Base-by-base conservation (phyloP, 2,113 vertebrate species). In the Triplophysa siluroides region DNA sequence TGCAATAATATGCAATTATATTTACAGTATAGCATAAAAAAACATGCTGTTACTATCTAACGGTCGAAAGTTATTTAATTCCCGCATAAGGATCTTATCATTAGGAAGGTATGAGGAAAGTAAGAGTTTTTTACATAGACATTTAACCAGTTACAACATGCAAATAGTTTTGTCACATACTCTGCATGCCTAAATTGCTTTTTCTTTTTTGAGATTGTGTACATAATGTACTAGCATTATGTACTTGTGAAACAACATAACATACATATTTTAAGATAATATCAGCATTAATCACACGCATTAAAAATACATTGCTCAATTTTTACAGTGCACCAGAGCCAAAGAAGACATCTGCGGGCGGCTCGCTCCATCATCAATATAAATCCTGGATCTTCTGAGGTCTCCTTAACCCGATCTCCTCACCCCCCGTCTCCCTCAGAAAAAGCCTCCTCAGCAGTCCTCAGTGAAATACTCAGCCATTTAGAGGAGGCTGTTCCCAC, bases 311-410 rank as follows among this genome's bases (percentile, higher is more conserved):
- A n/a, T 23, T 12, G 43, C 26, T 73, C 11, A 9, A 23, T 76
- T 1, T 64, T 75, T 77, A 6, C 89, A 99, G 97, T 98, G 88
- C 93, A 88, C 73, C 91, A 88, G 0, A 94, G 89, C 58, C 96
- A 99, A 89, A 90, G 87, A 10, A 94, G 91, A 78, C 95, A 97
- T 83, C 87, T 97, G 67, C 85, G 90, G 0, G 95, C 95, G 2
- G 95, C 95, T 80, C 94, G 92, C 61, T 85, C 79, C 52, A 87
- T 98, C 85, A 90, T 98, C 87, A 89, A 94, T 21, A 13, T 70
- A 1, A 41, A 65, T 24, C 86, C 84, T 0, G 88, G 91, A 60
- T 16, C 16, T 33, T 24, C 24, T 14, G 62, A 41, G 60, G 43
- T 65, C 14, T 72, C 54, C 68, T 67, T 8, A 24, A n/a, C 43